Evolutionary conservation across 2,797 vertebrate genomes (phyloP), one percentile per base, ranked within the genome.

Genomic region (Triplophysa yarkandensis): DNA sequence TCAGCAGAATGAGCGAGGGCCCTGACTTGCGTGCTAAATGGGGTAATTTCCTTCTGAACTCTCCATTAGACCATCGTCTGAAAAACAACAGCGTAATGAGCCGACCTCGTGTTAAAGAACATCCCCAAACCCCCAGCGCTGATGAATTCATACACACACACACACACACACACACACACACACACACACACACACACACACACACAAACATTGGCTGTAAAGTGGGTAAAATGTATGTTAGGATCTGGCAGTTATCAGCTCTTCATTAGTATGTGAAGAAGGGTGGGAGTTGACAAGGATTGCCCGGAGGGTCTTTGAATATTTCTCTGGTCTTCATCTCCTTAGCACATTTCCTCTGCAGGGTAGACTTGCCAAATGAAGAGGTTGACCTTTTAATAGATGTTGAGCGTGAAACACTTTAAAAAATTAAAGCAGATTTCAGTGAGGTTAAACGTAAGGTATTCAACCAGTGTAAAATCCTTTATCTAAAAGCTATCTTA

Each of bases 201-300:
- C 3, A 54, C 62, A 27, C 8, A n/a, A 36, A 65, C 17, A 10
- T 13, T 55, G 48, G 27, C 5, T 21, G 32, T n/a, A 43, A 27
- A 44, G 21, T 43, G 17, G 28, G 27, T n/a, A 70, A 21, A 70
- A 19, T 39, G 8, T 30, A 30, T 60, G 71, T 43, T 23, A 50
- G 50, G 71, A 48, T 44, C 48, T 66, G 39, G 50, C 14, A 27
- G 28, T 32, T 62, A 65, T 72, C 64, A 2, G 28, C 10, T 11
- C 41, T 74, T 77, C 70, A 79, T 79, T 79, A 79, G 67, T 64
- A 74, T 71, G 46, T 43, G 36, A 52, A 32, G 27, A 41, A 46
- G 41, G 41, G 30, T 65, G 54, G 46, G 60, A 52, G 41, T 67
- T 74, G 71, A 77, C 54, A 55, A 6, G n/a, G 30, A 46, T 67